Conservation (phyloP, 2,888 invertebrate genomes). For the Oscheius sp. region DNA sequence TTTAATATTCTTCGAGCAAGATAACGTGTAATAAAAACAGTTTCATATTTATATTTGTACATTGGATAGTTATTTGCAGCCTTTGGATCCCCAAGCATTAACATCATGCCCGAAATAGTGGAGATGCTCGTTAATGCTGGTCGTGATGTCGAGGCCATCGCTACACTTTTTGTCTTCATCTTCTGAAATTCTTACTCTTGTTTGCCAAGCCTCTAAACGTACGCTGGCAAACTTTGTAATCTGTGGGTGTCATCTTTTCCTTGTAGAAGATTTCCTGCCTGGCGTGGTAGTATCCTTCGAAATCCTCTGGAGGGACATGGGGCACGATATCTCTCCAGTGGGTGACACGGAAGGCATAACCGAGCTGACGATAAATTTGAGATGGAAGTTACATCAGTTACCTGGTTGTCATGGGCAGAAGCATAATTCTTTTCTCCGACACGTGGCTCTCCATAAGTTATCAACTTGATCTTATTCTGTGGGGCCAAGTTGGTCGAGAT, state of each 20-base stretch:
- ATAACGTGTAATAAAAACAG: background rate
- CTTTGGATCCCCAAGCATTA: slow-evolving; percentile 58
- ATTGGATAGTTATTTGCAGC: slow-evolving; percentile 45
- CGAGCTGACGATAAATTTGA: too few relatives aligned
- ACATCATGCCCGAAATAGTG: slow-evolving; percentile 62
- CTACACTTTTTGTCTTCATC: slow-evolving; percentile 56
- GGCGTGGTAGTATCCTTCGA: slow-evolving; percentile 60
- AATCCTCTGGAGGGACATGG: slow-evolving; percentile 58
- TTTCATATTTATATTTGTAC: slow-evolving; percentile 18
- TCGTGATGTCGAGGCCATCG: slow-evolving; percentile 56
- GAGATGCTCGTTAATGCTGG: slow-evolving; percentile 62
- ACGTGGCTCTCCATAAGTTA: slow-evolving; percentile 63
- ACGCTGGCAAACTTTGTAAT: slow-evolving; percentile 35
- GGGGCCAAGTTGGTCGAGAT: slow-evolving; percentile 45
- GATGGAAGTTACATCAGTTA: background rate
- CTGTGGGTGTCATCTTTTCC: slow-evolving; percentile 44
- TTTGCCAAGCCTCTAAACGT: background rate
- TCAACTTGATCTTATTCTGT: slow-evolving; percentile 51
- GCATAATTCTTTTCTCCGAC: slow-evolving; percentile 61
- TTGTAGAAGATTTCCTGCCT: slow-evolving; percentile 56
- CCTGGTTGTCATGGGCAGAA: slow-evolving; percentile 54
- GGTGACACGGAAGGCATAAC: slow-evolving; percentile 56
- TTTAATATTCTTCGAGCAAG: slow-evolving; percentile 11
- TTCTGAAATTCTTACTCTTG: too few relatives aligned
- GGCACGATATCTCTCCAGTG: slow-evolving; percentile 62